Base-by-base conservation (phyloP, 2,888 invertebrate genomes). In the Aproaerema taeniolella region DNA sequence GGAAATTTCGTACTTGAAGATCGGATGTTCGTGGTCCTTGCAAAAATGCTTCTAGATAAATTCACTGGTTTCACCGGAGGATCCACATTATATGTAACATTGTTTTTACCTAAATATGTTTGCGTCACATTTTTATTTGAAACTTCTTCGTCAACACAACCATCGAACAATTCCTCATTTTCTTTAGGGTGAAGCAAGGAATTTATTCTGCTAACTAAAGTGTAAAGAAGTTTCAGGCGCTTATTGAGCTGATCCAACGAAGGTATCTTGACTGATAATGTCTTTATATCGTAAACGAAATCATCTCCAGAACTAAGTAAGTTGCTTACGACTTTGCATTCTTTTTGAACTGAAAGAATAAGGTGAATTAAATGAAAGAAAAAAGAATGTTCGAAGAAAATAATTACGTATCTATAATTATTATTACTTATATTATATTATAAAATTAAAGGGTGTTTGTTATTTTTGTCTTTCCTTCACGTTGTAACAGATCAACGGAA, bases 251-350 rank as follows among this genome's bases (percentile, higher is more conserved):
- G 72, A 1, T 70, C 69, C 8, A 70, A 36, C 0, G 68, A 50
- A 1, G 67, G 66, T 2, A 59, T 52, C 39, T 65, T 66, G n/a
- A n/a, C n/a, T n/a, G n/a, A n/a, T n/a, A n/a, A n/a, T n/a, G 59
- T 62, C 45, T 63, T 67, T 4, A 70, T 47, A 2, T 70, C 55
- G 33, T 70, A 78, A 1, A 57, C 15, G 35, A 63, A 71, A 45
- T 77, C 73, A 0, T 50, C 49, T 1, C 53, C 43, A 0, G 63
- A 46, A 33, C 63, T 58, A 7, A 83, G 50, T 7, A 78, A 50
- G 39, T 83, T 74, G 47, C 70, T 76, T 0, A 85, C 85, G 2
- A 79, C 66, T 58, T 81, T 83, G 47, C 86, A 85, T 54, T 86
- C 85, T 14, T 54, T 58, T 62, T 70, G 68, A 12, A 69, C 86